Conservation (phyloP, 2,888 invertebrate species). For the Ferrisia virgata region DNA sequence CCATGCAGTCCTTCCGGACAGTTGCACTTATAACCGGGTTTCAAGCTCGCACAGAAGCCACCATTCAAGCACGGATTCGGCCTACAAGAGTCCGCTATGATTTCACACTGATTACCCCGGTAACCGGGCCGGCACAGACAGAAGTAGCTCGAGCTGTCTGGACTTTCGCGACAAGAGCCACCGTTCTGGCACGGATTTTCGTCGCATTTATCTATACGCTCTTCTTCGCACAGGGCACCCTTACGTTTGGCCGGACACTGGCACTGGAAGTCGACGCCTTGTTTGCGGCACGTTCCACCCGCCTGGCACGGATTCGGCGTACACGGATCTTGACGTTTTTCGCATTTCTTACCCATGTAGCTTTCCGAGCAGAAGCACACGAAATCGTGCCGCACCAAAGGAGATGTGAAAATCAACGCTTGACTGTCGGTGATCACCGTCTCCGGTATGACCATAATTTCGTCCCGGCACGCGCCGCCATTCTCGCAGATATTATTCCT, state of each 20-base stretch:
- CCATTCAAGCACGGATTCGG: conserved; percentile 91
- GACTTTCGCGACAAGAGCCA: conserved; percentile 84
- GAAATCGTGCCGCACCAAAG: conserved; percentile 72
- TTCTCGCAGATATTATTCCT: conserved; percentile 70
- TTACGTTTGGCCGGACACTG: conserved; percentile 73
- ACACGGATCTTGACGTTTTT: conserved; percentile 85
- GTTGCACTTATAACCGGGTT: conserved; percentile 74
- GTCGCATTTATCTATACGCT: conserved; percentile 79
- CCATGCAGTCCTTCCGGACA: conserved; percentile 88
- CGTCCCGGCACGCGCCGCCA: conserved; percentile 72
- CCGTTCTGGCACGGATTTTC: conserved; percentile 86
- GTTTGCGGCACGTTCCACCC: conserved; percentile 78
- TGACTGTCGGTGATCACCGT: conserved; percentile 78
- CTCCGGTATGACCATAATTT: conserved; percentile 65
- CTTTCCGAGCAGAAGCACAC: conserved; percentile 78
- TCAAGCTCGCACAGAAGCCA: conserved; percentile 82
- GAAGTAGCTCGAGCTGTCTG: conserved; percentile 83
- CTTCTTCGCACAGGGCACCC: conserved; percentile 79
- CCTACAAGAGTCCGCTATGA: conserved; percentile 81
- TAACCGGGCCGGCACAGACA: conserved; percentile 89
- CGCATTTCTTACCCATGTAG: conserved; percentile 78
- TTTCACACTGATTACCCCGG: conserved; percentile 86
- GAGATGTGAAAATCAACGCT: conserved; percentile 77
- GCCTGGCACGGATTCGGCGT: conserved; percentile 82
- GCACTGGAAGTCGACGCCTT: conserved; percentile 81